Evolutionary conservation across 2,113 vertebrate species (phyloP), one percentile per base, ranked within the genome.

Genomic region (Gallinago media): DNA sequence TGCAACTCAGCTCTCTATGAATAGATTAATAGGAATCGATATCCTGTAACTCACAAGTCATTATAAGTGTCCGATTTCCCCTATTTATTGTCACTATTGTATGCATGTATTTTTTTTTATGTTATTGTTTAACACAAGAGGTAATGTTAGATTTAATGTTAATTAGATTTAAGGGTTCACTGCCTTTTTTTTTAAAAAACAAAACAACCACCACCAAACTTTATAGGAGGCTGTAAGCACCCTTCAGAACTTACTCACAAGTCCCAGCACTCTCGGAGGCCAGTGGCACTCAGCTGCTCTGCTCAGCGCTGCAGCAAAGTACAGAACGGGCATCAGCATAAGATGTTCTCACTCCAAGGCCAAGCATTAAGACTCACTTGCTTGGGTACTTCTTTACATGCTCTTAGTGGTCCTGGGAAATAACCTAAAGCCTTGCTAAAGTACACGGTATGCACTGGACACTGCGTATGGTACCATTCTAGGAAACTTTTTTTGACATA

Each of bases 21-120:
- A 78, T 70, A 88, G 86, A 94, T 97, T 96, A 91, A 97, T 94
- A 95, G 85, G 95, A 97, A 96, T 77, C 89, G 55, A 91, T 87
- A 85, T 47, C 76, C 72, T 93, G 88, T 96, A 91, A 88, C 88
- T 96, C 82, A 77, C 54, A 92, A 95, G 56, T 94, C 70, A 66
- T 86, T 74, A 61, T 50, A 91, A 31, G 84, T 10, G 11, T 90
- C 76, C 9, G 23, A 52, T 63, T 77, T 77, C 27, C 89, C 85
- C 83, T 97, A 95, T 97, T 96, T 98, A 95, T 95, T 97, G 70
- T 95, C 88, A 62, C 42, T 92, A 9, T 92, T 85, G 85, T 85
- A 67, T 96, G 92, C 68, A 83, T 96, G 94, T 87, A 17, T 65
- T 79, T 94, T 87, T 56, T 77, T 81, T 46, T 42, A 12, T 83